Percentiles rank a stretch among this genome's conserved stretches.
Evolutionary conservation across 2,797 vertebrate genomes (phyloP).

Genomic region (Ctenopoma multispine): DNA sequence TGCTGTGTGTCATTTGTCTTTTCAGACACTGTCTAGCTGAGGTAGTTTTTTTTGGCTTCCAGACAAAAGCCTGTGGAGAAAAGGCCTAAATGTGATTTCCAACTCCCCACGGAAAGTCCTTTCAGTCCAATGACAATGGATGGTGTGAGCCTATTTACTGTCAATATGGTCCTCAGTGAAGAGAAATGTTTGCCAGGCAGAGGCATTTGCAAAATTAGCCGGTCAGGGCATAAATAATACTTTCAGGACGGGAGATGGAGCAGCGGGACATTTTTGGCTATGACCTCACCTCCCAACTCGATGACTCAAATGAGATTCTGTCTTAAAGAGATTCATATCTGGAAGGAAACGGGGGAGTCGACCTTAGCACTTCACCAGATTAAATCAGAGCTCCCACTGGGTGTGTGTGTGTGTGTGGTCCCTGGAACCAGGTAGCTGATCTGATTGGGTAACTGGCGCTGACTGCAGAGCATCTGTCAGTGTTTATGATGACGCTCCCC

Average conservation of each 20-base stretch:
- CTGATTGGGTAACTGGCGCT: conserved; percentile 53
- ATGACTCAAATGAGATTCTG: conserved; percentile 49
- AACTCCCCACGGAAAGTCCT: conserved; percentile 14
- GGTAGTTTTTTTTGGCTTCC: conserved; percentile 21
- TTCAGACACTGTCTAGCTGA: conserved; percentile 11
- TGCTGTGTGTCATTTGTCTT: conserved; percentile 34
- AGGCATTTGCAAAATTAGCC: conserved; percentile 59
- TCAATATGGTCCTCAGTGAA: conserved; percentile 9
- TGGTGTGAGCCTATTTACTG: conserved; percentile 22
- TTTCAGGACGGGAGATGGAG: conserved; percentile 31
- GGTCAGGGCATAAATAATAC: conserved; percentile 46
- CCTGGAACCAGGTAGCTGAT: conserved; percentile 45
- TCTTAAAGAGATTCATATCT: conserved; percentile 52
- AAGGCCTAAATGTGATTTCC: conserved; percentile 17
- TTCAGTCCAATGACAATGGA: conserved; percentile 41
- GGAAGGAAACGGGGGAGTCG: conserved; percentile 2
- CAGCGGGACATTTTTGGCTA: conserved; percentile 37
- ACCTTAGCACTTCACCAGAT: conserved; percentile 70
- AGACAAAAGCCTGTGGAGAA: conserved; percentile 23
- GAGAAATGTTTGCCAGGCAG: conserved; percentile 28
- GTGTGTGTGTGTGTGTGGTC: conserved; percentile 26
- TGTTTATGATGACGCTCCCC: conserved; percentile 51
- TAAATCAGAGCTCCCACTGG: conserved; percentile 34
- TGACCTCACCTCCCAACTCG: conserved; percentile 42
- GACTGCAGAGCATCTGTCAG: conserved; percentile 56